Evolutionary conservation across 1,140 invertebrate species (phyloP).

Genomic region (Pseudachorutes palmiensis): DNA sequence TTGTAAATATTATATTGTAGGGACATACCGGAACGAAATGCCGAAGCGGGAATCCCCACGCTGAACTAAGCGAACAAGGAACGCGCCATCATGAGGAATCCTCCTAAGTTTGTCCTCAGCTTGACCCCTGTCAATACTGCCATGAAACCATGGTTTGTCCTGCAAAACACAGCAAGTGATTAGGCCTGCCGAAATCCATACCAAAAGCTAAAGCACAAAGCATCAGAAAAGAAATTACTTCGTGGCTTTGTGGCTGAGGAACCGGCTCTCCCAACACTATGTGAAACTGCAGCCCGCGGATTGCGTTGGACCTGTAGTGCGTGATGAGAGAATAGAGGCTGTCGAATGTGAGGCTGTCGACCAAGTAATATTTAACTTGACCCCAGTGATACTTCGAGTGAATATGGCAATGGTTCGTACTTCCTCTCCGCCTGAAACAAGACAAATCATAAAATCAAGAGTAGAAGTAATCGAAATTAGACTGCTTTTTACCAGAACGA

Average conservation of each 20-base stretch:
- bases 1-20: no score
- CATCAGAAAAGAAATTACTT: no score
- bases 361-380: conserved; percentile 81
- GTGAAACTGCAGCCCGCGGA: conserved; percentile 79
- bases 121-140: conserved; percentile 62
- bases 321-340: conserved; percentile 87
- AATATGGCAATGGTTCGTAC: conserved; percentile 88
- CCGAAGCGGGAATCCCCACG: conserved; percentile 76
- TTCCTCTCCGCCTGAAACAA: conserved; percentile 60
- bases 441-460: conserved; percentile 27
- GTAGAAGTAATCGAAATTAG: not conserved
- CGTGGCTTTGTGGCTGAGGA: conserved; percentile 88
- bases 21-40: conserved; percentile 85
- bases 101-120: conserved; percentile 80
- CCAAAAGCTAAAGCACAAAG: no score
- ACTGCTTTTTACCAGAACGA: conserved; percentile 65
- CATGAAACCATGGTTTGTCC: conserved; percentile 88
- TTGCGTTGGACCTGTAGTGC: conserved; percentile 75
- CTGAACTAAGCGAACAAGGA: conserved; percentile 78
- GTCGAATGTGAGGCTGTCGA: conserved; percentile 81
- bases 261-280: conserved; percentile 83
- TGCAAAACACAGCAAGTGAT: no score
- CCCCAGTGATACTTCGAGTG: conserved; percentile 80
- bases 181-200: no score
- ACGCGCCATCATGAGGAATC: conserved; percentile 78